A percentile compares a stretch with the other conserved stretches of the same genome.
These are phyloP conservation scores for Andrena haemorrhoa DNA, from an alignment of 2,888 invertebrate genomes.

Conservation along the genomic window DNA sequence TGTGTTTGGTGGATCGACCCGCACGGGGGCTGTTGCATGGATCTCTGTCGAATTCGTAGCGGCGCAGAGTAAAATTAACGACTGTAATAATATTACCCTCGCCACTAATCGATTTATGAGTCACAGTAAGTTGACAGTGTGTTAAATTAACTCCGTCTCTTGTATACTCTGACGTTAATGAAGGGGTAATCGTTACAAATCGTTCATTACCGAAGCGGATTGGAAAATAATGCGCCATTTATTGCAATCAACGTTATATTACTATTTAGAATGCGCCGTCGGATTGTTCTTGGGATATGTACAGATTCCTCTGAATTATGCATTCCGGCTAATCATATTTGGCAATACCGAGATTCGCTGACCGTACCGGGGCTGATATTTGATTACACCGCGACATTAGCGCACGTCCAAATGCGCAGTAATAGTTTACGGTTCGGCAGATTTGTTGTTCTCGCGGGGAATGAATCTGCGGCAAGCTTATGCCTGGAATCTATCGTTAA, in stretches of 20 bases:
- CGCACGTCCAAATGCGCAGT: constrained; percentile 7
- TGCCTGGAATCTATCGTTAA: background rate
- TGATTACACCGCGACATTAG: constrained; percentile 14
- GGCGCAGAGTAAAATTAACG: background rate
- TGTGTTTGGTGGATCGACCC: background rate
- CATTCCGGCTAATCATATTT: constrained; percentile 21
- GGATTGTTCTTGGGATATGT: background rate
- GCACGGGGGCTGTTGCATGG: background rate
- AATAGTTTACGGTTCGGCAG: constrained; percentile 10
- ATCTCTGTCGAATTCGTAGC: no score
- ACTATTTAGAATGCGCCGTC: background rate
- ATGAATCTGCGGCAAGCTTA: background rate
- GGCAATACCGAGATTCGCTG: constrained; percentile 1
- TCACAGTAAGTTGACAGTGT: background rate
- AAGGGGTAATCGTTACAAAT: background rate
- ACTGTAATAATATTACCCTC: background rate
- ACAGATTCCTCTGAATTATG: background rate
- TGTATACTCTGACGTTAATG: background rate
- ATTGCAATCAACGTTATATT: background rate
- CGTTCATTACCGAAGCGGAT: background rate
- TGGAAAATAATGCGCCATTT: background rate
- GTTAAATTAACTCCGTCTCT: background rate
- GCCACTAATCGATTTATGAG: background rate
- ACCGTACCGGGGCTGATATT: constrained; percentile 14
- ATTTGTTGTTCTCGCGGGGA: constrained; percentile 14